These are phyloP conservation scores for Agriopis aurantiaria DNA, from an alignment of 2,888 invertebrate genomes.

Conservation along the genomic window DNA sequence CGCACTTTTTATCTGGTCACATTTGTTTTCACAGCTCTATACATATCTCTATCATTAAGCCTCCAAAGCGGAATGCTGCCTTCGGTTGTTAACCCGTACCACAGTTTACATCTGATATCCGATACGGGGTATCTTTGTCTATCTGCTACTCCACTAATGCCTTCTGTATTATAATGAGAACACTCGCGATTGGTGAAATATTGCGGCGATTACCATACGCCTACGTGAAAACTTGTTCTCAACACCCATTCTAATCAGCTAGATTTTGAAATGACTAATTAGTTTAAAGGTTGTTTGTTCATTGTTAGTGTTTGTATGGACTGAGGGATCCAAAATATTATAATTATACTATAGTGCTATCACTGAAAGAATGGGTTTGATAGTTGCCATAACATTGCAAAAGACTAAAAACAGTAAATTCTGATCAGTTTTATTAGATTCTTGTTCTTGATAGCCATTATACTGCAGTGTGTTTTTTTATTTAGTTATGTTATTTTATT, in stretches of 20 bases:
- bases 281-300: background rate
- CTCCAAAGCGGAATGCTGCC: slow-evolving; percentile 71
- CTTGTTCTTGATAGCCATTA: too few relatives aligned
- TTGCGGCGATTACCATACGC: slow-evolving; percentile 48
- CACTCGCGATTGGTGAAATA: slow-evolving; percentile 63
- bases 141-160: slow-evolving; percentile 71
- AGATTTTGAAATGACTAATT: slow-evolving; percentile 8
- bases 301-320: background rate
- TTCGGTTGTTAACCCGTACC: slow-evolving; percentile 79
- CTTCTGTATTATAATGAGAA: slow-evolving; percentile 72
- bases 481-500: too few relatives aligned
- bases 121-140: slow-evolving; percentile 76
- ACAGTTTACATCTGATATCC: slow-evolving; percentile 78
- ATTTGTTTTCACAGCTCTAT: slow-evolving; percentile 60
- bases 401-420: too few relatives aligned
- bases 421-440: too few relatives aligned
- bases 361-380: too few relatives aligned
- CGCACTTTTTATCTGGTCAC: background rate
- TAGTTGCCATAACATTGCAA: too few relatives aligned
- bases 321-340: too few relatives aligned
- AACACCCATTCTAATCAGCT: slow-evolving; percentile 8
- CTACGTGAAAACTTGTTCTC: slow-evolving; percentile 34
- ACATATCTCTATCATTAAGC: slow-evolving; percentile 69
- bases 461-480: too few relatives aligned
- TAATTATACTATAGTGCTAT: too few relatives aligned